Evolutionary conservation across 2,888 invertebrate genomes (phyloP), one percentile per base, ranked within the genome.

Genomic region (Erebia epiphron): DNA sequence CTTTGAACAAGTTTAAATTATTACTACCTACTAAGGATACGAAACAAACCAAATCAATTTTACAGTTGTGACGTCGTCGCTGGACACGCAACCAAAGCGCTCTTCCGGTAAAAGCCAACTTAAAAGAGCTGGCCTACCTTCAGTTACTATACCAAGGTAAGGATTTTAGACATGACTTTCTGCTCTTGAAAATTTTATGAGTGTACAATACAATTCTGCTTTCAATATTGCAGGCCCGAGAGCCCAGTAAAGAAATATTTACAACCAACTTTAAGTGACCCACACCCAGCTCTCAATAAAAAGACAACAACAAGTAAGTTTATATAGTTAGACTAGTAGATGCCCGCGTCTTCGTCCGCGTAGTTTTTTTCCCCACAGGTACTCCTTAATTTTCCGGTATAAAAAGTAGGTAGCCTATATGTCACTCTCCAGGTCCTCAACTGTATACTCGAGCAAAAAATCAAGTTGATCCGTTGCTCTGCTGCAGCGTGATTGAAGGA

Each of bases 241-340:
- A 97, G 97, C 82, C 96, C 96, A 67, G 96, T 97, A 0, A 95
- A 97, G 77, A 97, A 97, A 83, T 97, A 96, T 85, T 88, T 98
- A 70, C 97, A 97, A 14, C 97, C 97, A 1, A 97, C 97, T 0
- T 89, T 97, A 62, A 97, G 97, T 26, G 97, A 97, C 89, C 95
- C 95, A 5, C 93, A 93, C 79, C 95, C 95, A 0, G 89, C 94
- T 8, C 93, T 95, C 0, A 94, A 94, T 52, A 96, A 94, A 78
- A 92, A 96, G 84, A 90, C 95, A 64, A 84, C 72, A 1, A 69
- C 95, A 80, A 93, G 96, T 95, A 93, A 93, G 92, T 90, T 75
- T 74, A 57, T 57, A 57, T 21, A 52, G 13, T 58, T 35, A 16
- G 41, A n/a, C n/a, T n/a, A n/a, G n/a, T n/a, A n/a, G n/a, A n/a